These are phyloP conservation scores for Glaucidium brasilianum DNA, from an alignment of 2,113 vertebrate genomes.

Conservation along the genomic window DNA sequence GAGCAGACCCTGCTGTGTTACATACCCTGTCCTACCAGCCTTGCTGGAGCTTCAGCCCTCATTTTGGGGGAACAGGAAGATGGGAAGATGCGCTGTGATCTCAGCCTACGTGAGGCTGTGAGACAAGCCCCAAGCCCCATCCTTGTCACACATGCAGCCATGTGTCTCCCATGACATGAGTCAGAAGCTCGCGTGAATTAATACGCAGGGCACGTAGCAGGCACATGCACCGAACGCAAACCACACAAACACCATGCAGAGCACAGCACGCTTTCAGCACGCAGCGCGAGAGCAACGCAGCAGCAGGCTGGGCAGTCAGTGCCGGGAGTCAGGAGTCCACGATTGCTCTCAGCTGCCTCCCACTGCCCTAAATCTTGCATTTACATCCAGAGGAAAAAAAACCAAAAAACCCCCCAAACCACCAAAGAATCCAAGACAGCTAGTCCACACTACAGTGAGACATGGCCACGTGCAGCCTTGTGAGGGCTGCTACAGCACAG, in stretches of 20 bases:
- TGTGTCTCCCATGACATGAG: rapidly evolving
- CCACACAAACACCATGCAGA: background rate
- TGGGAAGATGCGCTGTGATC: background rate
- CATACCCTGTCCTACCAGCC: rapidly evolving
- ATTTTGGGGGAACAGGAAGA: background rate
- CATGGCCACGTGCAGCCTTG: background rate
- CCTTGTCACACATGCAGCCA: background rate
- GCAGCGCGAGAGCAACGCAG: rapidly evolving
- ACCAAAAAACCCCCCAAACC: background rate
- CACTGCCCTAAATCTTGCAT: background rate
- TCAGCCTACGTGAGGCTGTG: background rate
- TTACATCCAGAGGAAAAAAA: background rate
- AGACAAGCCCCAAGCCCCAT: background rate
- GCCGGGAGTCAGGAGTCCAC: rapidly evolving
- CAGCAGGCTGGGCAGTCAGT: background rate
- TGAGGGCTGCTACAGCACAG: background rate
- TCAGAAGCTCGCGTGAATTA: background rate
- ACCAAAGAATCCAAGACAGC: background rate
- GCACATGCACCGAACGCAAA: background rate
- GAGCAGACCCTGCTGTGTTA: background rate
- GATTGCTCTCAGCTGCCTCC: background rate
- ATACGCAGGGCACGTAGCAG: background rate
- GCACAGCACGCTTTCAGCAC: rapidly evolving
- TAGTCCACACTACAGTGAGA: background rate
- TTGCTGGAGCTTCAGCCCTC: rapidly evolving